These are phyloP conservation scores for Ictidomys tridecemlineatus DNA, from an alignment of 2,113 vertebrate species.

Conservation along the genomic window DNA sequence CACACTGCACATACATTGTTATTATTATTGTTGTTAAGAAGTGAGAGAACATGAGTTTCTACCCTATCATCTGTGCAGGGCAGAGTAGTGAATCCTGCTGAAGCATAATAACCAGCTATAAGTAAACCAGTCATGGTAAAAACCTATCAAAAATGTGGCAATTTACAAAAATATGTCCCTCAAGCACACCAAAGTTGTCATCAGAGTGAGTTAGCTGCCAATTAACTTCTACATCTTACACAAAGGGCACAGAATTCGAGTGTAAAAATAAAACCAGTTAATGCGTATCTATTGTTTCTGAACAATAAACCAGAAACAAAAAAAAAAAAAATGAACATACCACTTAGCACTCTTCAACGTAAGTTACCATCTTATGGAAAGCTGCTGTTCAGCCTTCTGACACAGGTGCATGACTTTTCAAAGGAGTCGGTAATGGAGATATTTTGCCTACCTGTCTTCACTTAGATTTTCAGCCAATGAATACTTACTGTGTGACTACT, in stretches of 20 bases:
- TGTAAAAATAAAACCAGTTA: conserved; percentile 84
- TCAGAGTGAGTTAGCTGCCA: conserved; percentile 87
- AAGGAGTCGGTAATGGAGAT: background rate
- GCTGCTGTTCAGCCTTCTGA: background rate
- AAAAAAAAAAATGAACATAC: conserved; percentile 65
- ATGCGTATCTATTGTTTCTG: conserved; percentile 68
- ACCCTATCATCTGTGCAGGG: conserved; percentile 68
- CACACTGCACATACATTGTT: conserved; percentile 43
- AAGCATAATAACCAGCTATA: conserved; percentile 81
- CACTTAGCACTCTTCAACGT: conserved; percentile 47
- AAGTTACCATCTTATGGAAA: background rate
- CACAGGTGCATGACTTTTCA: background rate
- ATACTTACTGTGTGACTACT: background rate
- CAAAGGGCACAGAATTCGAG: conserved; percentile 78
- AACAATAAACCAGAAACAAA: conserved; percentile 80
- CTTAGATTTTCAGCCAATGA: background rate
- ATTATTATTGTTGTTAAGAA: conserved; percentile 72
- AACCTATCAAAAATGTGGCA: conserved; percentile 84
- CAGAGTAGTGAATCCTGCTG: conserved; percentile 78
- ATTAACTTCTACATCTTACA: conserved; percentile 85
- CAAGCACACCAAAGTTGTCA: conserved; percentile 82
- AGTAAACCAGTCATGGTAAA: conserved; percentile 83
- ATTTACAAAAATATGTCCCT: conserved; percentile 84
- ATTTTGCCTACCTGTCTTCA: background rate
- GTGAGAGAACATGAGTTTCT: conserved; percentile 67